These are phyloP conservation scores for Sebastes steindachneri DNA, from an alignment of 2,797 vertebrate genomes.

Conservation along the genomic window DNA sequence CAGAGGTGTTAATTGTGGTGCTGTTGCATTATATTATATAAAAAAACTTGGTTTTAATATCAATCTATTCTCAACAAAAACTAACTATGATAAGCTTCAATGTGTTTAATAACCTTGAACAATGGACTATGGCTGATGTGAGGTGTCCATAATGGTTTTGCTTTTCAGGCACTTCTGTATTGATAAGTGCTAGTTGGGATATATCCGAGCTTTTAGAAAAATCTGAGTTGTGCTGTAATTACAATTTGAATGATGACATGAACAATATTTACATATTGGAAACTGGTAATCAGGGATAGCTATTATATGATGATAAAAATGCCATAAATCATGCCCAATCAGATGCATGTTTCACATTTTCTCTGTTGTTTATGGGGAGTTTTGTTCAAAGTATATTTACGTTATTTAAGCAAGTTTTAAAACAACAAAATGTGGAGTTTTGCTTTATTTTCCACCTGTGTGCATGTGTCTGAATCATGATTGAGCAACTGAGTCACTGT, in stretches of 20 bases:
- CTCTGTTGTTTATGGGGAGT: not conserved
- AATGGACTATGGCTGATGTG: too few relatives aligned
- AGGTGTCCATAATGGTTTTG: not conserved
- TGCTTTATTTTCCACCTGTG: not conserved
- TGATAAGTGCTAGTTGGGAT: not conserved
- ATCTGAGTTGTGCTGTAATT: not conserved
- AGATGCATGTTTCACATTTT: not conserved
- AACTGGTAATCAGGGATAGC: not conserved
- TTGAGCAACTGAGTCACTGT: conserved; percentile 56
- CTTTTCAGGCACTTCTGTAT: not conserved
- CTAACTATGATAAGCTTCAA: not conserved
- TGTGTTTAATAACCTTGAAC: too few relatives aligned
- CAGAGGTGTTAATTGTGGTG: not conserved
- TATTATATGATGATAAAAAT: not conserved
- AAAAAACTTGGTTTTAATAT: not conserved
- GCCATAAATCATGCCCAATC: not conserved
- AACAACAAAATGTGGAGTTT: not conserved
- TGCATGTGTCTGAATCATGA: conserved; percentile 34
- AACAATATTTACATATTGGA: not conserved
- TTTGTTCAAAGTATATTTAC: not conserved
- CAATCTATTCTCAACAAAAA: not conserved
- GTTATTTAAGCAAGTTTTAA: not conserved
- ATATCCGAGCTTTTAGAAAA: not conserved
- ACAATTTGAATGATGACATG: not conserved
- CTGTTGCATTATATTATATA: not conserved